phyloP scores from a whole-genome alignment of 2,888 invertebrate species.

The Oligia fasciuncula region DNA sequence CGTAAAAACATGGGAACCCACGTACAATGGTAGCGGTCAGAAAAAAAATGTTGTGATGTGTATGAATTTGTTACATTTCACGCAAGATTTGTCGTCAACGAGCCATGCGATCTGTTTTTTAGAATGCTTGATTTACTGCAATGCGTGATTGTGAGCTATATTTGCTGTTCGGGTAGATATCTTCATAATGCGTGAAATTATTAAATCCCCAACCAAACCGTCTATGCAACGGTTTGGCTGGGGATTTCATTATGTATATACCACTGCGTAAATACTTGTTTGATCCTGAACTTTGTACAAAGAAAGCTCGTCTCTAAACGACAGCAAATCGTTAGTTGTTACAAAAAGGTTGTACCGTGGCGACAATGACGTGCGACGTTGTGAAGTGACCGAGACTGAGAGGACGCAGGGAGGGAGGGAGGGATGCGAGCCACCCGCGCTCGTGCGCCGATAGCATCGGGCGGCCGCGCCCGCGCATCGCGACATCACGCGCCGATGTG shows the following conservation, averaged over 20 bases:
- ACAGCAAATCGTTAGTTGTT: conserved; percentile 11
- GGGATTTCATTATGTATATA: neutral
- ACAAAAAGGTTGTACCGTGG: conserved; percentile 29
- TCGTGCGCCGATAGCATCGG: conserved; percentile 84
- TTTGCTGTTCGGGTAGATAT: conserved; percentile 16
- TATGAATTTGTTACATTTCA: conserved; percentile 83
- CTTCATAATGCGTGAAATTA: conserved; percentile 4
- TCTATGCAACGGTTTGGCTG: neutral
- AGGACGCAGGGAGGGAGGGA: conserved; percentile 44
- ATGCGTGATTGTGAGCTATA: conserved; percentile 34
- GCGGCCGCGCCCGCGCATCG: conserved; percentile 76
- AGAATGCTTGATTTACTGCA: conserved; percentile 47
- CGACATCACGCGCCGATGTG: conserved; percentile 84
- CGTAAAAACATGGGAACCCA: conserved; percentile 79
- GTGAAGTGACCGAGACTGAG: conserved; percentile 41
- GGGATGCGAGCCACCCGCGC: conserved; percentile 67
- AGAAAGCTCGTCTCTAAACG: neutral
- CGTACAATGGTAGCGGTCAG: conserved; percentile 68
- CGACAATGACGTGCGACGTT: conserved; percentile 55
- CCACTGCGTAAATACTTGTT: neutral
- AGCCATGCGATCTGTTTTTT: conserved; percentile 59
- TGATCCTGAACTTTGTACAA: neutral
- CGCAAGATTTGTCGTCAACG: conserved; percentile 76
- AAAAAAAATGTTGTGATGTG: conserved; percentile 70
- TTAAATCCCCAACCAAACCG: neutral